Base-by-base conservation (phyloP, 2,113 vertebrate species). In the Boulengeromyrus knoepffleri region DNA sequence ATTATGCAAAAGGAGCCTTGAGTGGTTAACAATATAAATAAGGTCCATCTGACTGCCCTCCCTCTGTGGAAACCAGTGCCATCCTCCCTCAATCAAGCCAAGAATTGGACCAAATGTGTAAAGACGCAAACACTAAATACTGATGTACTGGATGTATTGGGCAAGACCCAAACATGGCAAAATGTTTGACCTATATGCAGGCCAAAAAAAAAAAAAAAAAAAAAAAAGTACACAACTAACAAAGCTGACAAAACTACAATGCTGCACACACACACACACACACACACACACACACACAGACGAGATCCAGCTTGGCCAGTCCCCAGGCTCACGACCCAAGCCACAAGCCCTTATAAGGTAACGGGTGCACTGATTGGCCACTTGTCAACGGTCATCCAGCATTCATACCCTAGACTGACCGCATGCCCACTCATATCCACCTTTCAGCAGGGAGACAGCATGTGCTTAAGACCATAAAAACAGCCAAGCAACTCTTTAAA, bases 341-440 rank as follows among this genome's bases (percentile, higher is more conserved):
- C 10, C n/a, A 70, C 62, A 70, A 36, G 90, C 88, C 95, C 94
- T 92, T 92, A 95, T 89, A 92, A 92, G 89, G 91, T 88, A 84
- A 92, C 27, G 89, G 90, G 92, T 91, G 49, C 87, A 91, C 85
- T 90, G 56, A 80, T 19, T 91, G 90, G 92, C 91, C 91, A 66
- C 27, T 21, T 90, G n/a, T 39, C 83, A 49, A 45, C 2, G 5
- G 90, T 91, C 89, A 89, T 89, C 12, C 56, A 24, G 24, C 46
- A 49, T 24, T 49, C 74, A 42, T 85, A 49, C 45, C 83, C 24
- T 39, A 12, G 46, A n/a, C 83, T n/a, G 45, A 85, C 83, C 2
- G 24, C 8, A 3, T 49, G 42, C 46, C 24, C 46, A 7, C 83
- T 85, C 83, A 49, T 24, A 49, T 10, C 83, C 83, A 85, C 83